Evolutionary conservation across 2,888 invertebrate species (phyloP), one percentile per base, ranked within the genome.

Genomic region (Caenorhabditis becei): DNA sequence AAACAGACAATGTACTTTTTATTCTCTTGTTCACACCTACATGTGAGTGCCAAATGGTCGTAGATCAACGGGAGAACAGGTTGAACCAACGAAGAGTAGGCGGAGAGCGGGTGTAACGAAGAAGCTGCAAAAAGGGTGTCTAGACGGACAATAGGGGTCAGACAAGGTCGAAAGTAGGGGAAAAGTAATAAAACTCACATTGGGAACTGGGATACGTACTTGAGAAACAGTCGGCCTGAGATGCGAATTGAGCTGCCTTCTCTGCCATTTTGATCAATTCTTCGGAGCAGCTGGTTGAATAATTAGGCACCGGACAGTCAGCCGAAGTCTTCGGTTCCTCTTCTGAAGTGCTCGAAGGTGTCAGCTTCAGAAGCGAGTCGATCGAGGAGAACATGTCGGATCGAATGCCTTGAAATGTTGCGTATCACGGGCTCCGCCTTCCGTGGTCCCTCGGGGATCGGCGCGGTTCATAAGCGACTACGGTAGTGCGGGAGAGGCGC

Each of bases 191-290:
- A 80, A 90, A 90, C 90, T 91, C 90, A 87, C 88, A 85, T 90
- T 90, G 89, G 89, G 90, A 88, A 32, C 10, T 32, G 91, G 86
- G 89, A 87, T 89, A 90, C 91, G 90, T 90, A 88, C 83, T 91
- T 91, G 91, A 89, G 91, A 88, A 88, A 90, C 90, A 88, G 88
- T 80, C 86, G 78, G 70, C 14, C 51, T 67, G 59, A 16, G 56
- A 20, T 23, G 44, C 44, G 18, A 59, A 53, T 3, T 47, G 63
- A 24, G 65, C 66, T 1, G 78, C 78, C 26, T 78, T 70, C 14
- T 72, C 79, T 0, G 72, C 79, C 62, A 79, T 65, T 26, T 67
- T 72, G 41, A 65, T 67, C 37, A 79, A 56, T 69, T 79, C 72
- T 18, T 72, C 67, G 16, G 79, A 79, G 53, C 79, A 79, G 58